Evolutionary conservation across 2,797 vertebrate species (phyloP).

Genomic region (Halcyon leucocephala): DNA sequence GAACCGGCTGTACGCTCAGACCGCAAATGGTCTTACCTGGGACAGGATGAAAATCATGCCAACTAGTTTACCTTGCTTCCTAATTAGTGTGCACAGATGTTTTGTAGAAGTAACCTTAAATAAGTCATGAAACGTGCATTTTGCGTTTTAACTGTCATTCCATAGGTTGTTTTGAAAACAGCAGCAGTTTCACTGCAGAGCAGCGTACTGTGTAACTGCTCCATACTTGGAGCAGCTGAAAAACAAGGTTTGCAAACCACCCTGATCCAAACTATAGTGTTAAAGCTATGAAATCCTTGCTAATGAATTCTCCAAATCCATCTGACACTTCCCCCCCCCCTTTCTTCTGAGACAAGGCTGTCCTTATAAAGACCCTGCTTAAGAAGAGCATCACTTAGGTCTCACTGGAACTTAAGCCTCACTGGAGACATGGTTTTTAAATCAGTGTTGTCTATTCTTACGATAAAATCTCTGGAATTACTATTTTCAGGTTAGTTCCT

Average conservation of each 20-base stretch:
- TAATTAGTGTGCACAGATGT: not conserved
- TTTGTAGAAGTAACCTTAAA: not conserved
- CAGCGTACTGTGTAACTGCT: not conserved
- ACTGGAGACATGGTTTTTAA: not conserved
- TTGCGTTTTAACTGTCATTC: not conserved
- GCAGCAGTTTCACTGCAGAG: not conserved
- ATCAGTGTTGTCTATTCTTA: not conserved
- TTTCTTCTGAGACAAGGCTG: not conserved
- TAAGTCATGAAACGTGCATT: not conserved
- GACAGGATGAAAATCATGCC: not conserved
- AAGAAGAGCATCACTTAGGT: not conserved
- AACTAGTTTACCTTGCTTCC: not conserved
- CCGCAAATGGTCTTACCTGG: rapidly evolving
- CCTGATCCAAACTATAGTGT: not conserved
- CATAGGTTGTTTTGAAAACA: not conserved
- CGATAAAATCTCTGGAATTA: not conserved
- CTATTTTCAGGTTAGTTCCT: not conserved
- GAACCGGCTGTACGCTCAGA: not conserved
- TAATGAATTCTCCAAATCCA: slow-evolving; percentile 33
- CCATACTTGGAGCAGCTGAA: not conserved
- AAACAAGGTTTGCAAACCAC: not conserved
- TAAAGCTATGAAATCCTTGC: slow-evolving; percentile 11
- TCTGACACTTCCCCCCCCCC: not conserved
- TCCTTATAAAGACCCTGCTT: not conserved
- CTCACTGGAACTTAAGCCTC: not conserved